Conservation (phyloP, 2,113 vertebrate species). For the Lophochroa leadbeateri region DNA sequence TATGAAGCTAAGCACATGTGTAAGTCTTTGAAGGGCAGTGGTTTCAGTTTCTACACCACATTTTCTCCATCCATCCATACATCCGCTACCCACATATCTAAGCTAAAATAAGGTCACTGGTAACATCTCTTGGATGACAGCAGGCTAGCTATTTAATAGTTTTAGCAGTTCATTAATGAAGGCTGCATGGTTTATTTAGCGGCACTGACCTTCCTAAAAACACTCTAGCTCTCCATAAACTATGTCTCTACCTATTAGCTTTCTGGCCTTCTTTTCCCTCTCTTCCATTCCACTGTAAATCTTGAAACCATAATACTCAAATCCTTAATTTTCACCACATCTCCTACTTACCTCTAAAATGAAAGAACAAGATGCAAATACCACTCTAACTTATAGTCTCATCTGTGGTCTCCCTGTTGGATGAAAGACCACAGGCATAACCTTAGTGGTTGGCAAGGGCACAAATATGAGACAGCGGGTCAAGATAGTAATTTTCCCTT, state of each 20-base stretch:
- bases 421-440: not conserved
- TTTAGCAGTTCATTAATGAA: not conserved
- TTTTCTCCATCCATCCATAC: not conserved
- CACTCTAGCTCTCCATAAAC: not conserved
- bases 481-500: not conserved
- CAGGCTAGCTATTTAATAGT: not conserved
- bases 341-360: not conserved
- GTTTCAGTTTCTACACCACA: not conserved
- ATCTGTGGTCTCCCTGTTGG: not conserved
- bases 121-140: not conserved
- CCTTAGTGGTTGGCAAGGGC: not conserved
- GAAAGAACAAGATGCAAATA: not conserved
- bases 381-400: not conserved
- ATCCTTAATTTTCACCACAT: not conserved
- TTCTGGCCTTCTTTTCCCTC: not conserved
- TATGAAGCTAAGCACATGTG: not conserved
- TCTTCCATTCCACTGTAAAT: not conserved
- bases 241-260: not conserved
- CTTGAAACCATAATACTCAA: not conserved
- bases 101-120: not conserved
- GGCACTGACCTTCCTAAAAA: not conserved
- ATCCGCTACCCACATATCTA: not conserved
- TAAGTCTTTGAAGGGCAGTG: not conserved
- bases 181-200: not conserved
- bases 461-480: not conserved